Conservation (phyloP, 2,888 invertebrate genomes). For the Isoperla grammatica region DNA sequence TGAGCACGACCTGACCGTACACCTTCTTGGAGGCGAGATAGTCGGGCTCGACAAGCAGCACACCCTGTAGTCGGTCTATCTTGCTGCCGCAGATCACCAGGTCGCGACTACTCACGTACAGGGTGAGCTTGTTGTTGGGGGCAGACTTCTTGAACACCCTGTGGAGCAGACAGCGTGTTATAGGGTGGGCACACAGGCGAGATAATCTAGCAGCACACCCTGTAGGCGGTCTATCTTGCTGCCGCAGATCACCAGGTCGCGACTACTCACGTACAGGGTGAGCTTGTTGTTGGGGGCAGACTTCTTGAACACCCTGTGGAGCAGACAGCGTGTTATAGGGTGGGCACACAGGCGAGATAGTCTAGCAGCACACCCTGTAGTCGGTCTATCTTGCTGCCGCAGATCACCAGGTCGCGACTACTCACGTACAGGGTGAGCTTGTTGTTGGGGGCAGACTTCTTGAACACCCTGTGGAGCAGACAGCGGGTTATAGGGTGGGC, state of each 20-base stretch:
- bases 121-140: slow-evolving; percentile 75
- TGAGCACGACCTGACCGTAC: slow-evolving; percentile 80
- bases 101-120: slow-evolving; percentile 78
- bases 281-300: slow-evolving; percentile 80
- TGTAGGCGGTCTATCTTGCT: slow-evolving; percentile 72
- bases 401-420: slow-evolving; percentile 72
- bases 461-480: slow-evolving; percentile 63
- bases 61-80: slow-evolving; percentile 81
- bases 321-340: neutral
- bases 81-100: slow-evolving; percentile 66
- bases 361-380: slow-evolving; percentile 89
- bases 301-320: slow-evolving; percentile 76
- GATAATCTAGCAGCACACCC: slow-evolving; percentile 83
- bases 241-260: slow-evolving; percentile 72
- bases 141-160: slow-evolving; percentile 85
- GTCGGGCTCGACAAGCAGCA: slow-evolving; percentile 87
- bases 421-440: slow-evolving; percentile 78
- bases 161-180: slow-evolving; percentile 34
- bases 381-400: slow-evolving; percentile 65
- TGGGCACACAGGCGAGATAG: slow-evolving; percentile 54
- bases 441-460: slow-evolving; percentile 81
- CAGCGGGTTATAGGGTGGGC: neutral
- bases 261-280: slow-evolving; percentile 73
- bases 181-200: slow-evolving; percentile 47
- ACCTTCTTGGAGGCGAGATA: slow-evolving; percentile 75